Conservation (phyloP, 2,113 vertebrate genomes). For the Piprites chloris region DNA sequence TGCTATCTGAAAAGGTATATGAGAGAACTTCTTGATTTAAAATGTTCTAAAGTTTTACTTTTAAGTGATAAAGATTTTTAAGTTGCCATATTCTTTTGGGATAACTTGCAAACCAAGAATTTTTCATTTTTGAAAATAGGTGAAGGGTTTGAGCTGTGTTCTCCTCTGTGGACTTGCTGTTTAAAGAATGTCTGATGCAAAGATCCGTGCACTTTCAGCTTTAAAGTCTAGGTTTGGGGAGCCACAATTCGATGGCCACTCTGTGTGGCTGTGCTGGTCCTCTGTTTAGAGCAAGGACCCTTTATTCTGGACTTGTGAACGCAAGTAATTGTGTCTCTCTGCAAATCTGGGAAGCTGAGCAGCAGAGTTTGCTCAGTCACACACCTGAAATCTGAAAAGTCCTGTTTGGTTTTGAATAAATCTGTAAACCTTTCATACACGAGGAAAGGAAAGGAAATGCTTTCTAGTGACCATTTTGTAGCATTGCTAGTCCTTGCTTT, state of each 20-base stretch:
- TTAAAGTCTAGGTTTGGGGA: background rate
- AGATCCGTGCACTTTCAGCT: background rate
- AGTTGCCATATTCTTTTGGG: background rate
- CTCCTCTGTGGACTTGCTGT: background rate
- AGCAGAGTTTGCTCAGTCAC: background rate
- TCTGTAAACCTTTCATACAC: background rate
- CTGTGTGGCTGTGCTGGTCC: accelerated
- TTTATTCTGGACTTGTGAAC: background rate
- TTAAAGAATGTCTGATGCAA: background rate
- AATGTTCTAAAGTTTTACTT: background rate
- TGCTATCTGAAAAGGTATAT: background rate
- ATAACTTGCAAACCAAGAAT: background rate
- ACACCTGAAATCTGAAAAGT: background rate
- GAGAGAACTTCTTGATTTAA: background rate
- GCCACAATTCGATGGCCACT: background rate
- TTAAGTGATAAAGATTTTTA: background rate
- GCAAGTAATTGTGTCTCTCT: background rate
- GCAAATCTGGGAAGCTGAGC: background rate
- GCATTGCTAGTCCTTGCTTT: background rate
- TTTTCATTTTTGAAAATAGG: background rate
- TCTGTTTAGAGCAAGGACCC: background rate
- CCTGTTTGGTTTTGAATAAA: background rate
- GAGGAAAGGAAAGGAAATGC: background rate
- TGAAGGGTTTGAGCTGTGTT: background rate
- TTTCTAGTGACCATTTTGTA: background rate